Percentiles rank a stretch among this genome's conserved stretches.
phyloP scores from a whole-genome alignment of 2,888 invertebrate genomes.

The Hyppa rectilinea region DNA sequence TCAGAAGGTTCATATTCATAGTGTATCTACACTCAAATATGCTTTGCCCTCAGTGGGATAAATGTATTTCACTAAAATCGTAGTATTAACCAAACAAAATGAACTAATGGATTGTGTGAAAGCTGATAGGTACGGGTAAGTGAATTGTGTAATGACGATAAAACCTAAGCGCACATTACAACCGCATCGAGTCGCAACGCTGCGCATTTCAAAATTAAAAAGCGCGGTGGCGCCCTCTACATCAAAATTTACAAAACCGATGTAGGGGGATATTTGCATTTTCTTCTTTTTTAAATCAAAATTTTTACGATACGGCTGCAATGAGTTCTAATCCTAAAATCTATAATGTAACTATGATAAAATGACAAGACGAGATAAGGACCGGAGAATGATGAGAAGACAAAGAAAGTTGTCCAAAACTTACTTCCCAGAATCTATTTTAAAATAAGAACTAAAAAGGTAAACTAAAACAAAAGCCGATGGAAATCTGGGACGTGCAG shows the following conservation, averaged over 20 bases:
- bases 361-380: too few relatives aligned
- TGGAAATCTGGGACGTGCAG: background rate
- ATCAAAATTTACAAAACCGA: too few relatives aligned
- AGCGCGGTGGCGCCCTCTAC: too few relatives aligned
- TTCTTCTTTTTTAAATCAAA: too few relatives aligned
- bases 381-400: too few relatives aligned
- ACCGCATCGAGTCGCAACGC: too few relatives aligned
- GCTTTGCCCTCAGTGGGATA: background rate
- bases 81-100: background rate
- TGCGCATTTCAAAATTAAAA: too few relatives aligned
- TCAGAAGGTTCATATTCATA: slow-evolving; percentile 7
- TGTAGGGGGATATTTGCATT: too few relatives aligned
- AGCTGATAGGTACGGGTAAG: background rate
- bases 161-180: background rate
- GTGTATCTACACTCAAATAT: background rate
- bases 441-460: background rate
- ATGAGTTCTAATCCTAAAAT: too few relatives aligned
- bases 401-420: too few relatives aligned
- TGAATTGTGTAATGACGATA: background rate
- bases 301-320: too few relatives aligned
- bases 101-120: background rate
- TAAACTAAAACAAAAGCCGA: background rate
- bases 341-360: too few relatives aligned
- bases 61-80: background rate
- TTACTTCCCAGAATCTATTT: background rate